These are phyloP conservation scores for Pasiphila rectangulata DNA, from an alignment of 2,888 invertebrate species.

Conservation along the genomic window DNA sequence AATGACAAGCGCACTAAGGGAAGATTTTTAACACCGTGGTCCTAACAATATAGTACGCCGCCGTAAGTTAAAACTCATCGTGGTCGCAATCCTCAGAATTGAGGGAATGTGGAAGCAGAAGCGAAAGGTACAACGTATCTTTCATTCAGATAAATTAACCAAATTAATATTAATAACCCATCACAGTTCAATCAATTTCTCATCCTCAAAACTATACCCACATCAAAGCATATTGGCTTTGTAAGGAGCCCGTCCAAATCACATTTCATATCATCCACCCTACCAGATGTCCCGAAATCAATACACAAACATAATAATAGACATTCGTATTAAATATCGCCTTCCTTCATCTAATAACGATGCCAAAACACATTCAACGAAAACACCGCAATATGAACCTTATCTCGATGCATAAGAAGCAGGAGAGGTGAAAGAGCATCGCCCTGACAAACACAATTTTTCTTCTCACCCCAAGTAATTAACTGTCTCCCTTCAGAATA, in stretches of 20 bases:
- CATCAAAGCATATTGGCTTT: slow-evolving; percentile 1
- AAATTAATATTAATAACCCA: not conserved
- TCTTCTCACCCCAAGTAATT: slow-evolving; percentile 75
- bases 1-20: no score
- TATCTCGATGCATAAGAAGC: slow-evolving; percentile 20
- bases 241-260: slow-evolving; percentile 11
- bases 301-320: slow-evolving; percentile 51
- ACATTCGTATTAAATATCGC: slow-evolving; percentile 52
- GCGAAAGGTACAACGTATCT: not conserved
- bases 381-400: slow-evolving; percentile 30
- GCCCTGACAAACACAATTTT: slow-evolving; percentile 56
- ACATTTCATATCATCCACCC: slow-evolving; percentile 10
- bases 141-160: no score
- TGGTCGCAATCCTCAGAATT: no score
- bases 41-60: no score
- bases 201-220: not conserved
- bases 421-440: slow-evolving; percentile 21
- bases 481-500: slow-evolving; percentile 77
- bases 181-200: not conserved
- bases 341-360: slow-evolving; percentile 55
- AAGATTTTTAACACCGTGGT: no score
- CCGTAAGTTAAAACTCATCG: no score
- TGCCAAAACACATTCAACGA: slow-evolving; percentile 43
- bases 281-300: slow-evolving; percentile 42
- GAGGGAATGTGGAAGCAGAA: no score